Conservation (phyloP, 2,888 invertebrate genomes). For the Cremastinae sp. region DNA sequence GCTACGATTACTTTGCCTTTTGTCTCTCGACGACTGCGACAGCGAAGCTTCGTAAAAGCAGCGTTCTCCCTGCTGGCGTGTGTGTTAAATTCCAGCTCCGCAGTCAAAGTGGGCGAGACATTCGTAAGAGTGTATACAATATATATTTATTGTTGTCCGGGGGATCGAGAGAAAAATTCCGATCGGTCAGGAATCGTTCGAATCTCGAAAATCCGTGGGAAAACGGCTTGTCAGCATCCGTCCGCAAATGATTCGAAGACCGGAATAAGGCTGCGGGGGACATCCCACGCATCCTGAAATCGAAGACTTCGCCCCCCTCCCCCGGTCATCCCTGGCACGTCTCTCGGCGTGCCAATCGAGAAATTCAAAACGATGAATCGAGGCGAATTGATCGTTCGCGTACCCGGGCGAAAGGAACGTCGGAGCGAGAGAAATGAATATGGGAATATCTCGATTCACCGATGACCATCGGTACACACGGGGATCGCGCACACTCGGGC, state of each 20-base stretch:
- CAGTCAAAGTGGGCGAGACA: too few species aligned
- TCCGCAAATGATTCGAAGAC: constrained; percentile 13
- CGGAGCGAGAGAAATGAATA: constrained; percentile 32
- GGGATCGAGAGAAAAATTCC: too few species aligned
- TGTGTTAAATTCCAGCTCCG: background rate
- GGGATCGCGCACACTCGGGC: constrained; percentile 49
- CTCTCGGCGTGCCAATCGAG: constrained; percentile 46
- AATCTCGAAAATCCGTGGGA: constrained; percentile 19
- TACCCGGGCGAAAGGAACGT: constrained; percentile 44
- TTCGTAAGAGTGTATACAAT: too few species aligned
- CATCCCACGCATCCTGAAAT: constrained; percentile 35
- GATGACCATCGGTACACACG: constrained; percentile 42
- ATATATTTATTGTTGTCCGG: too few species aligned
- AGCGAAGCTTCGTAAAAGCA: background rate
- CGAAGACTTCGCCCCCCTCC: background rate
- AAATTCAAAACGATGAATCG: constrained; percentile 61
- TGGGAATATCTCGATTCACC: constrained; percentile 50
- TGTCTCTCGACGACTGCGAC: constrained; percentile 66
- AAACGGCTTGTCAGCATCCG: background rate
- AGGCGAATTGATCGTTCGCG: constrained; percentile 67
- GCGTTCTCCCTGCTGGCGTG: background rate
- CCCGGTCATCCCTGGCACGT: constrained; percentile 27
- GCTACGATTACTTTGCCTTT: constrained; percentile 77
- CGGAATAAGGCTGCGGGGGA: constrained; percentile 26
- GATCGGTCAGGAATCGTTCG: background rate